Percentiles rank a stretch among this genome's conserved stretches.
Conservation (phyloP, 1,140 invertebrate genomes). For the Babylonia areolata region DNA sequence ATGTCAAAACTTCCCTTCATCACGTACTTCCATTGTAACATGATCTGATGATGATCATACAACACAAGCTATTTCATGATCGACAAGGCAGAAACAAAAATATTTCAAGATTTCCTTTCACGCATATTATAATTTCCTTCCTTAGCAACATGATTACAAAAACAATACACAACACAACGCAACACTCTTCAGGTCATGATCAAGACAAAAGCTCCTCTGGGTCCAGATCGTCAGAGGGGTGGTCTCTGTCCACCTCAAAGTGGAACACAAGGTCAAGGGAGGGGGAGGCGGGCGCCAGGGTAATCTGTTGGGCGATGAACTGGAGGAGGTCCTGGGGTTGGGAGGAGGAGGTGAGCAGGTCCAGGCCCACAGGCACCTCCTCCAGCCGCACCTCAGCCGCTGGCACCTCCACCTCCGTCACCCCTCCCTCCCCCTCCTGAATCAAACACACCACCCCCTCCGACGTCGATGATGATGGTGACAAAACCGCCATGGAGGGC, state of each 20-base stretch:
- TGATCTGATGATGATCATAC: too few species aligned
- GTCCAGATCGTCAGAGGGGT: not conserved
- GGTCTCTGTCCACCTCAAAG: not conserved
- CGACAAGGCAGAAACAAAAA: too few species aligned
- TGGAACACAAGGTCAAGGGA: not conserved
- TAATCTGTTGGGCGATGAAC: conserved; percentile 53
- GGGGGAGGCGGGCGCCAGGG: conserved; percentile 21
- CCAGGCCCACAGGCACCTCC: conserved; percentile 51
- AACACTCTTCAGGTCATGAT: not conserved
- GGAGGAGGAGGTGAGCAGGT: conserved; percentile 53
- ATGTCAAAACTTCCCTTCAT: too few species aligned
- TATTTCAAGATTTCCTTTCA: too few species aligned
- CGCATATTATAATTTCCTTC: too few species aligned
- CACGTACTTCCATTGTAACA: too few species aligned
- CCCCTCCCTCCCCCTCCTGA: conserved; percentile 59
- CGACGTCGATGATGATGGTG: conserved; percentile 22
- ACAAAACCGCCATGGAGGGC: too few species aligned
- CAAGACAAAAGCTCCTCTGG: conserved; percentile 7
- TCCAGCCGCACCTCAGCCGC: conserved; percentile 60
- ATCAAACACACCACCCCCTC: conserved; percentile 53
- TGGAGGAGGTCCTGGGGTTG: conserved; percentile 55
- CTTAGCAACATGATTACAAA: too few species aligned
- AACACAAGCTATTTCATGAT: too few species aligned
- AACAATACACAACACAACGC: too few species aligned
- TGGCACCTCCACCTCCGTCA: conserved; percentile 60